These are phyloP conservation scores for Netelia melanura DNA, from an alignment of 2,888 invertebrate species.

Conservation along the genomic window DNA sequence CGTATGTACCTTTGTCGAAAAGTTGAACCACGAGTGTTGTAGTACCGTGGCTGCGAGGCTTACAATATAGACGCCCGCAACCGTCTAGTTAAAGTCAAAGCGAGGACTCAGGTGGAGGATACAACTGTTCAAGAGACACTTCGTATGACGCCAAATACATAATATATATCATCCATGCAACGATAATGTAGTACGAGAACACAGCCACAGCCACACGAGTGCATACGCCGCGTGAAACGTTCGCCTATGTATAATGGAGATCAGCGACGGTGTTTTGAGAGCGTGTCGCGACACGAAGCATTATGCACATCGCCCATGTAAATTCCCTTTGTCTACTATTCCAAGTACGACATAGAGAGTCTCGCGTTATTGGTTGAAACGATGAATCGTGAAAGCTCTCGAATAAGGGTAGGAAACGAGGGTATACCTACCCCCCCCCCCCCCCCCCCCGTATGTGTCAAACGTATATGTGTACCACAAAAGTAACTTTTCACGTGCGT, in stretches of 20 bases:
- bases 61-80: conserved; percentile 12
- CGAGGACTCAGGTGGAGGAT: conserved; percentile 17
- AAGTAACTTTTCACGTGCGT: no score
- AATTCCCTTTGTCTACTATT: conserved; percentile 73
- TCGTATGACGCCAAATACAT: background rate
- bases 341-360: background rate
- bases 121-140: conserved; percentile 8
- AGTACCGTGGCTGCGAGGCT: background rate
- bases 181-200: background rate
- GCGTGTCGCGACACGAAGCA: conserved; percentile 42
- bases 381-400: background rate
- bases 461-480: no score
- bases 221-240: background rate
- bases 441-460: no score
- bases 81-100: background rate
- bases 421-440: no score
- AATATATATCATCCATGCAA: background rate
- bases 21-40: conserved; percentile 28
- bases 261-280: conserved; percentile 36
- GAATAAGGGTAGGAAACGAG: no score
- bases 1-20: conserved; percentile 49
- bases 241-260: background rate
- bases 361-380: background rate
- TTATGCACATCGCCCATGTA: conserved; percentile 68
- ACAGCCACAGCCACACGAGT: background rate